phyloP scores from a whole-genome alignment of 2,113 vertebrate genomes.

The Nesoenas mayeri region DNA sequence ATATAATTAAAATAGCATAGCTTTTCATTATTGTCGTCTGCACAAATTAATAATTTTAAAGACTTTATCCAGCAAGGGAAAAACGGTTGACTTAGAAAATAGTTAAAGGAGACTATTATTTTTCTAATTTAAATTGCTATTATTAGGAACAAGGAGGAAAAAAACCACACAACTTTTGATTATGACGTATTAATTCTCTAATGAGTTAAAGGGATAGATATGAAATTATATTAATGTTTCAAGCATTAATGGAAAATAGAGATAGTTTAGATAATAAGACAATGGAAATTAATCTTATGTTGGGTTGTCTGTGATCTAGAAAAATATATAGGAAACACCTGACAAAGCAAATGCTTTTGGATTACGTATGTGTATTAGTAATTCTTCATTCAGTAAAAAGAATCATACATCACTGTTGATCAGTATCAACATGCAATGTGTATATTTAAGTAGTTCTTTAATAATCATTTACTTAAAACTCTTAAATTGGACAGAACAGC shows the following conservation, averaged over 20 bases:
- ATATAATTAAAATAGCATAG: background rate
- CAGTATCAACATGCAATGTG: background rate
- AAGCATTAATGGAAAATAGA: background rate
- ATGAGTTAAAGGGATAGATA: background rate
- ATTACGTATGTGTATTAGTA: background rate
- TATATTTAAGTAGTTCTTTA: background rate
- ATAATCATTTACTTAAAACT: background rate
- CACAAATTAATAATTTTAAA: constrained; percentile 8
- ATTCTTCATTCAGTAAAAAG: background rate
- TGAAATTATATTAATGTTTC: background rate
- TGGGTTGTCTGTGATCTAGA: background rate
- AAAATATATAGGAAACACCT: background rate
- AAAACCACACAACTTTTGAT: background rate
- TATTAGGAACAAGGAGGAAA: background rate
- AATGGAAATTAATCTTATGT: background rate
- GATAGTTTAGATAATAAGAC: background rate
- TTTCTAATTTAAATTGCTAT: background rate
- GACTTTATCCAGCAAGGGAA: background rate
- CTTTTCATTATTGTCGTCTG: background rate
- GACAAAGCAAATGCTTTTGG: background rate
- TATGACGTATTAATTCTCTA: background rate
- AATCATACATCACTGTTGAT: background rate
- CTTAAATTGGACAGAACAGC: background rate
- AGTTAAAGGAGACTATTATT: background rate
- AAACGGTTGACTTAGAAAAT: background rate